Evolutionary conservation across 2,888 invertebrate genomes (phyloP), one percentile per base, ranked within the genome.

Genomic region (Punctoribates punctum): DNA sequence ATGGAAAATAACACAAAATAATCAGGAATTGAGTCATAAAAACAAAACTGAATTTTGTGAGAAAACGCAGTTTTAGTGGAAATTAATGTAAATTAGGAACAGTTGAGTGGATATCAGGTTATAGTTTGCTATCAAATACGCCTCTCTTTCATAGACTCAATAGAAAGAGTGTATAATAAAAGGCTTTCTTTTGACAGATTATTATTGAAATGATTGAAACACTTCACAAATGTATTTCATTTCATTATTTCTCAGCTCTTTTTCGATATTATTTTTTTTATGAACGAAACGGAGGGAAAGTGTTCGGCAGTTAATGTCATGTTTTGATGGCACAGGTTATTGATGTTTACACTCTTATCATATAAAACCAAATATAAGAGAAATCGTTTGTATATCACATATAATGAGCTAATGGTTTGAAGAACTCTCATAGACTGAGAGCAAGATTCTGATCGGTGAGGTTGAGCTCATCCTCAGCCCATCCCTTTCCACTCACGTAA

Each of bases 61-160:
- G 34, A 34, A 6, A 57, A 57, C 57, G 23, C 57, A 57, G 23
- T n/a, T 60, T 29, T 60, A 11, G 1, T 27, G 3, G 15, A 25
- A 60, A 60, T 34, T 34, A n/a, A 65, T 34, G 11, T 34, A 34
- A 34, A 38, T 65, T 65, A 34, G 65, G n/a, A 65, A 27, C 25
- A 65, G 34, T 65, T 34, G 65, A 65, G 34, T 65, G 34, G 29
- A 65, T 65, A 34, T 65, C n/a, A 65, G 34, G n/a, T n/a, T 65
- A 34, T 17, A 29, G 15, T 34, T 65, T 11, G 6, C 17, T 34
- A 34, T 51, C 4, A 34, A 17, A 65, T 65, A 65, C 65, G 65
- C 65, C 65, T 65, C 65, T 34, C 6, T 65, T 17, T 65, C n/a
- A 11, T 11, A 57, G 23, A 25, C 15, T 9, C 25, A 57, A 15